phyloP scores from a whole-genome alignment of 2,797 vertebrate genomes.

The Limosa lapponica region DNA sequence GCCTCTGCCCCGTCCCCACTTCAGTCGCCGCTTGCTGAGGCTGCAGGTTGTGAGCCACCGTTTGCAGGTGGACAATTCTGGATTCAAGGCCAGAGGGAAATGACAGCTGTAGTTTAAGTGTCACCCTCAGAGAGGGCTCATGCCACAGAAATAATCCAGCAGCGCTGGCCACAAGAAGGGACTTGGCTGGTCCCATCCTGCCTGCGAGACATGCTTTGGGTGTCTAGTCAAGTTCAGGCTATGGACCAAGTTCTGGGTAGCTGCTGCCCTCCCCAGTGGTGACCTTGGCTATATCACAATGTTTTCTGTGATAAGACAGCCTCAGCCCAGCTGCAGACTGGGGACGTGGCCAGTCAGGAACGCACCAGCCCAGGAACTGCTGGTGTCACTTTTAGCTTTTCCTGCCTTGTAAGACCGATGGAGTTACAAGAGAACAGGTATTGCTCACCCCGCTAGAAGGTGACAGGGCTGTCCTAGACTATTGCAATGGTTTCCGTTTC shows the following conservation, averaged over 20 bases:
- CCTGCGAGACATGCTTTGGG: fast-evolving
- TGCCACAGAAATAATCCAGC: background rate
- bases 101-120: background rate
- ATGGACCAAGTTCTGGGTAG: fast-evolving
- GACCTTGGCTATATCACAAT: background rate
- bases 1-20: background rate
- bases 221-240: background rate
- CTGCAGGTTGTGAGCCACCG: fast-evolving
- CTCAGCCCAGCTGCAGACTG: background rate
- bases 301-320: fast-evolving
- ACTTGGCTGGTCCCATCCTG: background rate
- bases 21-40: fast-evolving
- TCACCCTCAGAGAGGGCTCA: background rate
- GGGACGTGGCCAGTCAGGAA: background rate
- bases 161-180: background rate
- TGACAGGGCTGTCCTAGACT: background rate
- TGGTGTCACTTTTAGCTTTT: background rate
- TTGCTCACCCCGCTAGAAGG: background rate
- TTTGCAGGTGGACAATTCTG: fast-evolving
- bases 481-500: background rate
- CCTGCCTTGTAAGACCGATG: background rate
- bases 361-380: background rate
- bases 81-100: background rate
- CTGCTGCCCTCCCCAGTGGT: no score
- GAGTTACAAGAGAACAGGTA: background rate